These are phyloP conservation scores for Threskiornis aethiopicus DNA, from an alignment of 2,797 vertebrate species.

Conservation along the genomic window DNA sequence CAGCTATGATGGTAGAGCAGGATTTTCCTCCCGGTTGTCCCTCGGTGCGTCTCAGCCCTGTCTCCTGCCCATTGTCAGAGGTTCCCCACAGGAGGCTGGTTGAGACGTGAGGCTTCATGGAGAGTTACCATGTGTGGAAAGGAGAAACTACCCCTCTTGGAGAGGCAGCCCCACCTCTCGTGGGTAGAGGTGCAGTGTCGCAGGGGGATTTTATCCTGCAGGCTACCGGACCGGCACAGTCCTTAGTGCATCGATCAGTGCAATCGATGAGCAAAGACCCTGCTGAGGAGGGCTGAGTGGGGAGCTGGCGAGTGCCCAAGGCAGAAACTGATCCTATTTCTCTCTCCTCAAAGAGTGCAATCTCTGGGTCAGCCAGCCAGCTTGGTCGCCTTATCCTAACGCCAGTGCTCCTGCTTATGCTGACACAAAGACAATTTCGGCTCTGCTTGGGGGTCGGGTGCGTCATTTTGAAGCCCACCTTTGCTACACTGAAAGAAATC, in stretches of 20 bases:
- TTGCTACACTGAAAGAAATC: background rate
- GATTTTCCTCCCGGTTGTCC: background rate
- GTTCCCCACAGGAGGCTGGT: background rate
- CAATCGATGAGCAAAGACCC: background rate
- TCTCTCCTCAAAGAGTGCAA: background rate
- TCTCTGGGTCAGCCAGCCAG: background rate
- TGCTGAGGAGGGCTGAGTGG: background rate
- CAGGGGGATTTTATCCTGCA: background rate
- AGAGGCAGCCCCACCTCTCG: background rate
- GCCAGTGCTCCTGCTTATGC: background rate
- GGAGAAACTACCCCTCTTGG: background rate
- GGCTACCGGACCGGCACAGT: background rate
- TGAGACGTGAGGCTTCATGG: background rate
- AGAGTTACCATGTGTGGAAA: background rate
- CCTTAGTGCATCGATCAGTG: background rate
- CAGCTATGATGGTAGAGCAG: background rate
- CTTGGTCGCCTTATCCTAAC: background rate
- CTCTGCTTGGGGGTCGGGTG: background rate
- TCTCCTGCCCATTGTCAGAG: background rate
- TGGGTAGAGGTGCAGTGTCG: background rate
- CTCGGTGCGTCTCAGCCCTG: background rate
- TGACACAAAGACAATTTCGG: background rate
- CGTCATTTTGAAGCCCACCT: background rate
- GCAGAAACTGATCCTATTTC: background rate
- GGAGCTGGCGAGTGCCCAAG: background rate